Base-by-base conservation (phyloP, 2,113 vertebrate species). In the Hippopotamus amphibius region DNA sequence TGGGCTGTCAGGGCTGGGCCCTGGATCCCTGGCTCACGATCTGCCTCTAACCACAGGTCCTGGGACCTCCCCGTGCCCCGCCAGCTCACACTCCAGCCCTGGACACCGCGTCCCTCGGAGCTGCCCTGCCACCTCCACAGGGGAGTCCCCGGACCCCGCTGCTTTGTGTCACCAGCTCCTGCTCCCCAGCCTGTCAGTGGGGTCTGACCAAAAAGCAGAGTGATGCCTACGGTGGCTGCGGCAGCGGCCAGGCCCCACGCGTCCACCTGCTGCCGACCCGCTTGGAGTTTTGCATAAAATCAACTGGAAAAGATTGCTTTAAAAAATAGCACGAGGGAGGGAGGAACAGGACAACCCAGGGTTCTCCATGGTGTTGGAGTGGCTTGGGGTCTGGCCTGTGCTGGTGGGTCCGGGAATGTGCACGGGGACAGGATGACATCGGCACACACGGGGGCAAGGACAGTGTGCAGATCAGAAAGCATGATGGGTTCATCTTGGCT, bases 171-270 rank as follows among this genome's bases (percentile, higher is more conserved):
- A 24, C 43, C 14, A 19, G 15, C 14, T 66, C 65, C 33, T 46
- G 76, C 12, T 24, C 17, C 13, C 13, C 7, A 2, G 53, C 28
- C 8, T 13, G 3, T 6, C 14, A 6, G 57, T 6, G 2, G 2
- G 33, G 12, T 43, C 57, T 24, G 50, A 37, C 33, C 22, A 9
- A 14, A 33, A 1, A 2, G 46, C 3, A 8, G 65, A 55, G 15
- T 0, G 13, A 12, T 0, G 7, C 3, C 0, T 12, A 11, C 30
- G 2, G 65, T 16, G 24, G 15, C 59, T 3, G 17, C 65, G 59
- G 71, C 50, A 16, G 4, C 13, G 0, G 53, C 50, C 14, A n/a
- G 7, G 41, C 7, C 2, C 26, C 63, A 3, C 1, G 1, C 0
- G 22, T 3, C 48, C 90, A 15, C 84, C 65, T 30, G 88, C 28